Base-by-base conservation (phyloP, 2,797 vertebrate species). In the Lagorchestes hirsutus region DNA sequence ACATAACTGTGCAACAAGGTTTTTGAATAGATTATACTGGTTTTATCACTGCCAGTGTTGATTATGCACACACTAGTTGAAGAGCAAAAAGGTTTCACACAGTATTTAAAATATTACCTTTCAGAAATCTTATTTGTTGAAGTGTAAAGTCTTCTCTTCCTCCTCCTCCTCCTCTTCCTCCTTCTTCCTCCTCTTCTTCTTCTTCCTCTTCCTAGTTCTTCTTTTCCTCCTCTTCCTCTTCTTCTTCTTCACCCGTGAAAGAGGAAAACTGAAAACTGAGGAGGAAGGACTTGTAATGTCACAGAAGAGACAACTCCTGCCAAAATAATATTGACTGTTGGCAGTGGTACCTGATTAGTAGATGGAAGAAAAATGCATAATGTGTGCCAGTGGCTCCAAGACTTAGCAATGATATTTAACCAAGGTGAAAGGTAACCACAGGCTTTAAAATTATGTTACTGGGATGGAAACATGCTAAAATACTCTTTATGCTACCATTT, bases 361-460 rank as follows among this genome's bases (percentile, higher is more conserved):
- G 90, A 50, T 91, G 91, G 87, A 91, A 18, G 93, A 46, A 87
- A 93, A 96, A 54, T 16, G 46, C 14, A 67, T 92, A 12, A 55
- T 94, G 67, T 95, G 29, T 46, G 90, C 1, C 34, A 67, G 46
- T n/a, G 74, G 5, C 92, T 92, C 58, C 90, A 34, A 58, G 54
- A 74, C 55, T 55, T 93, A 55, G 57, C 50, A 52, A 92, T 90
- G 93, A n/a, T 96, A 94, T 55, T 91, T 91, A 31, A 91, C 54
- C 29, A 54, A 34, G 40, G 54, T 54, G 90, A 52, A 91, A 92
- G 95, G 54, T 93, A 90, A 58, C 62, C 55, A 57, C n/a, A 94
- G 54, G 31, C 94, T 96, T 93, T 74, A 94, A 92, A 93, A 95
- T 93, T 74, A 87, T 58, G 74, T 92, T 54, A 14, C 87, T 27